phyloP scores from a whole-genome alignment of 2,888 invertebrate genomes.

The Cylloceria caligata region DNA sequence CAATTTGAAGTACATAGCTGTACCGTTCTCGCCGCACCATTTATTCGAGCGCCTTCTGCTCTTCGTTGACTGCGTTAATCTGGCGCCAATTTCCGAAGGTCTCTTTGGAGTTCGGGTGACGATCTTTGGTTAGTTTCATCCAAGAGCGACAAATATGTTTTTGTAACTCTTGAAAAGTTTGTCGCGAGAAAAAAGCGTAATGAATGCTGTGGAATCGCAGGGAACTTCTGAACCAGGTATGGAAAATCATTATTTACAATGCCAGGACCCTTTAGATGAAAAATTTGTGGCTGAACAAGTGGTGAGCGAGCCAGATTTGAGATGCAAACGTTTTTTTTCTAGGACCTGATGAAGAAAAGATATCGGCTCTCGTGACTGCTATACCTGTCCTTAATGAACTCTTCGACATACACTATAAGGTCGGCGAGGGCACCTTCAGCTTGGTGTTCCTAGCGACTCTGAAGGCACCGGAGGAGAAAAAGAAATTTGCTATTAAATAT shows the following conservation, averaged over 20 bases:
- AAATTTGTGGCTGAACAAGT: no score
- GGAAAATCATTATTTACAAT: background rate
- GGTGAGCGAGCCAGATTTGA: no score
- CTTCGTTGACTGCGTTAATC: constrained; percentile 14
- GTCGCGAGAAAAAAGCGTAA: constrained; percentile 1
- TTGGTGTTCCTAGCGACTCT: constrained; percentile 92
- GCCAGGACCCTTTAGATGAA: background rate
- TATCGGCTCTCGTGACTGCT: constrained; percentile 84
- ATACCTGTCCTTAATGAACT: constrained; percentile 88
- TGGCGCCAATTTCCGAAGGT: constrained; percentile 64
- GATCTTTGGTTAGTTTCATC: constrained; percentile 48
- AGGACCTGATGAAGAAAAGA: constrained; percentile 73
- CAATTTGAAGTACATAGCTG: background rate
- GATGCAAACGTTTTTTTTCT: no score
- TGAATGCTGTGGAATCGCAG: constrained; percentile 44
- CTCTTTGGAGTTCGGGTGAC: background rate
- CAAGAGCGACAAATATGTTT: constrained; percentile 35
- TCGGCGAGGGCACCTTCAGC: constrained; percentile 95
- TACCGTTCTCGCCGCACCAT: background rate
- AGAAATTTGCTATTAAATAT: constrained; percentile 93
- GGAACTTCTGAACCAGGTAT: constrained; percentile 38
- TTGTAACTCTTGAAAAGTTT: background rate
- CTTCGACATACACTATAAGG: constrained; percentile 89
- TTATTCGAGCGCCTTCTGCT: constrained; percentile 1
- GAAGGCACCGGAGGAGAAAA: constrained; percentile 84